Evolutionary conservation across 2,888 invertebrate genomes (phyloP).

Genomic region (Drosophila anomalata): DNA sequence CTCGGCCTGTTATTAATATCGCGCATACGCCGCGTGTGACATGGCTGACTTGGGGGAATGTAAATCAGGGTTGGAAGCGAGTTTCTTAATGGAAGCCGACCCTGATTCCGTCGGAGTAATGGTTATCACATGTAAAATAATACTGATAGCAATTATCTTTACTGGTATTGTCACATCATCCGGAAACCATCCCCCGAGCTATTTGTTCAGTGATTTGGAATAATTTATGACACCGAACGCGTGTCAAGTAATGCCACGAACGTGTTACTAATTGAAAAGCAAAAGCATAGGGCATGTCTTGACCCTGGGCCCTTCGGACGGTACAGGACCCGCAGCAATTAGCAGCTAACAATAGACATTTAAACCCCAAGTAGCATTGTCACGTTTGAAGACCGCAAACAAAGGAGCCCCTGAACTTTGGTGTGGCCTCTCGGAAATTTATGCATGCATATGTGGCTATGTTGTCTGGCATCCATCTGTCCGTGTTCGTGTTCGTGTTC

Average conservation of each 20-base stretch:
- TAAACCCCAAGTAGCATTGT: slow-evolving; percentile 53
- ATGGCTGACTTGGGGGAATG: neutral
- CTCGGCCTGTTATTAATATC: slow-evolving; percentile 48
- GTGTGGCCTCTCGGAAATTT: slow-evolving; percentile 44
- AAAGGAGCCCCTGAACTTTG: slow-evolving; percentile 56
- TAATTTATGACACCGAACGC: slow-evolving; percentile 42
- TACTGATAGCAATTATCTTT: slow-evolving; percentile 31
- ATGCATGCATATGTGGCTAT: slow-evolving; percentile 54
- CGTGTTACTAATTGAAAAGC: slow-evolving; percentile 65
- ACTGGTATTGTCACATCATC: slow-evolving; percentile 13
- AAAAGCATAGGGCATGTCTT: slow-evolving; percentile 39
- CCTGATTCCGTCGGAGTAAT: slow-evolving; percentile 16
- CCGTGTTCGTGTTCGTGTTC: neutral
- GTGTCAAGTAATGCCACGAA: slow-evolving; percentile 48
- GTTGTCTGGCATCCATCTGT: slow-evolving; percentile 33
- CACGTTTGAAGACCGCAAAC: slow-evolving; percentile 47
- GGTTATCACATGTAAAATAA: slow-evolving; percentile 21
- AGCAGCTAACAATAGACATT: slow-evolving; percentile 59
- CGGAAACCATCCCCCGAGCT: slow-evolving; percentile 1
- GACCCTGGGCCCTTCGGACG: slow-evolving; percentile 33
- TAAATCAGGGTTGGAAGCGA: neutral
- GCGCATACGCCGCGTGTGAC: slow-evolving; percentile 52
- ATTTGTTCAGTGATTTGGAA: slow-evolving; percentile 37
- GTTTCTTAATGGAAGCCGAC: slow-evolving; percentile 1
- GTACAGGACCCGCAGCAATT: slow-evolving; percentile 46